phyloP scores from a whole-genome alignment of 2,113 vertebrate species.

The Podocnemis expansa region DNA sequence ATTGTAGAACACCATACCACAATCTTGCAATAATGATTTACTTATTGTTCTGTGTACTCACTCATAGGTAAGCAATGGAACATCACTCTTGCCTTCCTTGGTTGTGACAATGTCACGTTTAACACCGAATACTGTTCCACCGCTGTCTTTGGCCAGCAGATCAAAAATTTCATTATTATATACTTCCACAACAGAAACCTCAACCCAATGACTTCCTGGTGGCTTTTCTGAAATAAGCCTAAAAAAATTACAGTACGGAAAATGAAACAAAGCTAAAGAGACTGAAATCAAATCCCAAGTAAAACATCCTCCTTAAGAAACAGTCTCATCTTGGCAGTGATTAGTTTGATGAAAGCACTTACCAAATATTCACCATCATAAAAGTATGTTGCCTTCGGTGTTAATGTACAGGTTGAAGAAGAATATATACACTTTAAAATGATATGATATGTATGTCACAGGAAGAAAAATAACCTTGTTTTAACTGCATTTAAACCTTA shows the following conservation, averaged over 20 bases:
- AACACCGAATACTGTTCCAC: constrained; percentile 40
- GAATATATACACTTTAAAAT: neutral
- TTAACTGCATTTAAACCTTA: neutral
- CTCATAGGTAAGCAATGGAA: constrained; percentile 73
- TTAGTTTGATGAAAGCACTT: neutral
- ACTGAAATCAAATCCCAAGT: neutral
- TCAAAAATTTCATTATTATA: constrained; percentile 89
- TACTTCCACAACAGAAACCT: constrained; percentile 87
- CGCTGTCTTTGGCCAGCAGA: constrained; percentile 82
- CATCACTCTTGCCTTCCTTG: constrained; percentile 77
- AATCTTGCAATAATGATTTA: neutral
- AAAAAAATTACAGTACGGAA: neutral
- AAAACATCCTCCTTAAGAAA: constrained; percentile 7
- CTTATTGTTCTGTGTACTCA: constrained; percentile 65
- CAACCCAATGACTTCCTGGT: constrained; percentile 73
- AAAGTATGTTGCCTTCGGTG: neutral
- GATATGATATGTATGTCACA: neutral
- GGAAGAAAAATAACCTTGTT: neutral
- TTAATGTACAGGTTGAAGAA: constrained; percentile 1
- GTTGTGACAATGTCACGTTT: constrained; percentile 80
- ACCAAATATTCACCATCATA: neutral
- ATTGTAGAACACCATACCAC: neutral
- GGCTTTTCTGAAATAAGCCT: constrained; percentile 87
- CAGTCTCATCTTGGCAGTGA: neutral
- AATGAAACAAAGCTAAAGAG: neutral